These are phyloP conservation scores for Acrocyrtus sp. DNA, from an alignment of 2,888 invertebrate genomes.

Conservation along the genomic window DNA sequence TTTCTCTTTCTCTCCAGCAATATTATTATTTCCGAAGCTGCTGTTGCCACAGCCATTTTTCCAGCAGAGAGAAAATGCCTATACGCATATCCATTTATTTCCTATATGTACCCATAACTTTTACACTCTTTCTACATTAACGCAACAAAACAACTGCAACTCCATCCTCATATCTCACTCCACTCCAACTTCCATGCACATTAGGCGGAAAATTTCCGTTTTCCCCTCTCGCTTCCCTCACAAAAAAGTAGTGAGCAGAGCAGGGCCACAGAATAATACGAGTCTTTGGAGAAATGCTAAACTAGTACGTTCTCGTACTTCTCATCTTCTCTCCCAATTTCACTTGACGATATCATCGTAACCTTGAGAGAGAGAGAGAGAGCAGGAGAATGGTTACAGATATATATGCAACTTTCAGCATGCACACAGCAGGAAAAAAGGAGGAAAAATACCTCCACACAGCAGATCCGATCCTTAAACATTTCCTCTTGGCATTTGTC, in stretches of 20 bases:
- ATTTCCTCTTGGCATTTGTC: too few relatives aligned
- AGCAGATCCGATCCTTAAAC: too few relatives aligned
- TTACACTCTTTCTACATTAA: conserved; percentile 39
- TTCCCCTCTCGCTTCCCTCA: conserved; percentile 22
- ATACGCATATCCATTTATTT: conserved; percentile 21
- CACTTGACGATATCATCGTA: conserved; percentile 45
- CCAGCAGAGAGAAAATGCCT: not conserved
- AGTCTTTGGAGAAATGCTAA: conserved; percentile 43
- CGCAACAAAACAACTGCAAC: not conserved
- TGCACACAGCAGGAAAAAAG: too few relatives aligned
- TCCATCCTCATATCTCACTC: not conserved
- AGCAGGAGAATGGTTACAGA: too few relatives aligned
- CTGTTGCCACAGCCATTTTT: conserved; percentile 50
- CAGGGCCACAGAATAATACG: too few relatives aligned
- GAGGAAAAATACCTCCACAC: too few relatives aligned
- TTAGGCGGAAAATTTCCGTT: conserved; percentile 24
- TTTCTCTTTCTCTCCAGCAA: not conserved
- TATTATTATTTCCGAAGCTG: conserved; percentile 47
- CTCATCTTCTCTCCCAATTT: too few relatives aligned
- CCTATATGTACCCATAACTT: conserved; percentile 33
- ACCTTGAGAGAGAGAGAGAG: conserved; percentile 36
- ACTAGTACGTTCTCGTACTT: too few relatives aligned
- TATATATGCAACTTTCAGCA: too few relatives aligned
- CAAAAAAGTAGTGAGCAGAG: not conserved
- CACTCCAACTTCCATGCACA: not conserved